These are phyloP conservation scores for Struthio camelus DNA, from an alignment of 2,113 vertebrate species.

Conservation along the genomic window DNA sequence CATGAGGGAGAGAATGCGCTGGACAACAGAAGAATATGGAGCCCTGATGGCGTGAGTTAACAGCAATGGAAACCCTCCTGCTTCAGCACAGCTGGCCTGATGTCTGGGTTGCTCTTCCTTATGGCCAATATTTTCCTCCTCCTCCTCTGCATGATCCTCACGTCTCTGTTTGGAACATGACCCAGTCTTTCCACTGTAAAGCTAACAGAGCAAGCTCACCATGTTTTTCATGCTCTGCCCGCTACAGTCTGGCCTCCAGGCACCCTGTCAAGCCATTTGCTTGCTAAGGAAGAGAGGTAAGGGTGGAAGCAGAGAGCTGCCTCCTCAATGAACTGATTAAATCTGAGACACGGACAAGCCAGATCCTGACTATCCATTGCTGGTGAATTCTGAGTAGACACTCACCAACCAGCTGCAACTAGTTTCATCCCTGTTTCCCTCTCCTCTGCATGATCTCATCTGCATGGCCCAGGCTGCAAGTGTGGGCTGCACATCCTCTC, in stretches of 20 bases:
- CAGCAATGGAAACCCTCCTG: not conserved
- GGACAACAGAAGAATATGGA: not conserved
- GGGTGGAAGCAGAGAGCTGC: not conserved
- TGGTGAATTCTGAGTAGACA: not conserved
- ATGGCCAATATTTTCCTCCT: not conserved
- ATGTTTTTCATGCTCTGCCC: not conserved
- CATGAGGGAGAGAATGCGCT: not conserved
- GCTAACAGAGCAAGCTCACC: not conserved
- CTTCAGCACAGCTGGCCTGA: constrained; percentile 1
- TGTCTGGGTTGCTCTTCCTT: not conserved
- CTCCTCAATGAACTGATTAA: not conserved
- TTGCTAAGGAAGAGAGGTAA: not conserved
- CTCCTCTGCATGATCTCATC: not conserved
- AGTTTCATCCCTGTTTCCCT: not conserved
- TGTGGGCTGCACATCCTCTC: not conserved
- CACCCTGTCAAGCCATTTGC: not conserved
- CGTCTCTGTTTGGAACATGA: not conserved
- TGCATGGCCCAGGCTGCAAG: not conserved
- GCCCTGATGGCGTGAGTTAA: not conserved
- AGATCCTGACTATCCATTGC: not conserved
- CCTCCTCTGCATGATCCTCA: not conserved
- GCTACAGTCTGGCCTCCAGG: not conserved
- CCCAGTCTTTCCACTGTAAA: not conserved
- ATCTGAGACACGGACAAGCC: not conserved
- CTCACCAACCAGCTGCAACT: not conserved